Evolutionary conservation across 1,140 invertebrate species (phyloP).

Genomic region (Leptinotarsa texana): DNA sequence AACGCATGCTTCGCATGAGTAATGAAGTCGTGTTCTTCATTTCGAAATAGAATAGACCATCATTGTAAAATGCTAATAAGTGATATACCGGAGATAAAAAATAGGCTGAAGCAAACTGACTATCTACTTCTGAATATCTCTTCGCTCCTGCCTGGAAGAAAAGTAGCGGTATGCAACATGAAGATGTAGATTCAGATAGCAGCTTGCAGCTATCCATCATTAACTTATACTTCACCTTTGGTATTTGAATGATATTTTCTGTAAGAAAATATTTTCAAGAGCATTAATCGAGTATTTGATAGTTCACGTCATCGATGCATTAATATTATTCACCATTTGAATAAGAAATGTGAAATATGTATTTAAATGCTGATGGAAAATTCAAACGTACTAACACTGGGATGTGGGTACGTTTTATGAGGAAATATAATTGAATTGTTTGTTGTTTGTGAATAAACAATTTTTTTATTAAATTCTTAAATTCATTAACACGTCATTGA

Average conservation of each 20-base stretch:
- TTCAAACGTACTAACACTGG: too few relatives aligned
- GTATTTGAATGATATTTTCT: background rate
- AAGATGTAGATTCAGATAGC: conserved; percentile 3
- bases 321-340: background rate
- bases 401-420: too few relatives aligned
- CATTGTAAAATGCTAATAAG: conserved; percentile 20
- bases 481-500: too few relatives aligned
- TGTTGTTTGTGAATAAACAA: too few relatives aligned
- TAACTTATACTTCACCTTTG: background rate
- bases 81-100: conserved; percentile 18
- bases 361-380: too few relatives aligned
- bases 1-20: background rate
- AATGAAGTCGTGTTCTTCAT: background rate
- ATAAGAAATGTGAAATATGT: too few relatives aligned
- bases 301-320: background rate
- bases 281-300: background rate
- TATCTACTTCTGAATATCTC: background rate
- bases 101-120: background rate
- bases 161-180: conserved; percentile 15
- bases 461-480: too few relatives aligned
- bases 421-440: too few relatives aligned
- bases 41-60: conserved; percentile 2
- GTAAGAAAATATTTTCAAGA: background rate
- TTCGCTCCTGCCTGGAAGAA: background rate
- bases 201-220: conserved; percentile 7